Conservation (phyloP, 2,888 invertebrate species). For the Volucella zonaria region DNA sequence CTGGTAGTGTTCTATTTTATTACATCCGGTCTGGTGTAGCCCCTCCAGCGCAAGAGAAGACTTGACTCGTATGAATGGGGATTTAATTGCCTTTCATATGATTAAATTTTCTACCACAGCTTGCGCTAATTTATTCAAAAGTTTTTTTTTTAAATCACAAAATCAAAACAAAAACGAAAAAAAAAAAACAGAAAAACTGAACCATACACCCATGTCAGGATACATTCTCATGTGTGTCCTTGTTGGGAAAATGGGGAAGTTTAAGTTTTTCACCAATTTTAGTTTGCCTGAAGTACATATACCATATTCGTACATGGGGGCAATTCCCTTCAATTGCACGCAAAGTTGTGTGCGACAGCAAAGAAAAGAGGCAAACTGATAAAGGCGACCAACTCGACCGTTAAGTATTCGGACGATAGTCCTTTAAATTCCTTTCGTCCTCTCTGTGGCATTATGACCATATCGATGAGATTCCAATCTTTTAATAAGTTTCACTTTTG, state of each 20-base stretch:
- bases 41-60: conserved; percentile 11
- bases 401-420: not conserved
- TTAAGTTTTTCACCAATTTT: conserved; percentile 20
- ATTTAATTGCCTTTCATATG: conserved; percentile 65
- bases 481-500: conserved; percentile 81
- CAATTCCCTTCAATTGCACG: conserved; percentile 58
- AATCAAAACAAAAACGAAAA: conserved; percentile 5
- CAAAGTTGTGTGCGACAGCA: conserved; percentile 62
- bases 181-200: too few species aligned
- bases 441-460: conserved; percentile 52
- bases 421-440: not conserved
- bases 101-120: conserved; percentile 52
- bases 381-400: conserved; percentile 7
- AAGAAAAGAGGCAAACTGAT: conserved; percentile 41
- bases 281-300: conserved; percentile 1
- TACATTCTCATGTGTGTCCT: conserved; percentile 3
- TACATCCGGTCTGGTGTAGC: conserved; percentile 57
- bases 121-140: conserved; percentile 43
- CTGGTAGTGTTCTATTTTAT: conserved; percentile 59
- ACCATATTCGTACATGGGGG: conserved; percentile 2
- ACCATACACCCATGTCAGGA: not conserved
- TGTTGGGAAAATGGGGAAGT: conserved; percentile 21
- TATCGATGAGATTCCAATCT: conserved; percentile 81
- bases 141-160: not conserved
- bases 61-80: conserved; percentile 43